Percentiles rank a stretch among this genome's conserved stretches.
Evolutionary conservation across 1,140 invertebrate species (phyloP).

Genomic region (Solenopsis fugax): DNA sequence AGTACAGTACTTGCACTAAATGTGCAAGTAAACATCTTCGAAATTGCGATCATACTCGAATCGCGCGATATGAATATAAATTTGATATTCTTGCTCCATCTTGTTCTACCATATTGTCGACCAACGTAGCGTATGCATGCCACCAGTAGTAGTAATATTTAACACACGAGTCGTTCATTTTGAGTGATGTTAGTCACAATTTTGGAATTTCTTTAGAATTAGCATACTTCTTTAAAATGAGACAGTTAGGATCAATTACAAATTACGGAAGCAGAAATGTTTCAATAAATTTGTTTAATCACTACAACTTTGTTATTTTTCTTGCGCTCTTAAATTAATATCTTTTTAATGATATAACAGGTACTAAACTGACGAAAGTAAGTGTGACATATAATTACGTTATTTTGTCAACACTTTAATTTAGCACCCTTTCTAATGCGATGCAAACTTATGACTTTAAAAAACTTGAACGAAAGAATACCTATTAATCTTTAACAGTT

Average conservation of each 20-base stretch:
- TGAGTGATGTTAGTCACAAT: constrained; percentile 23
- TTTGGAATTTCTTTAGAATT: background rate
- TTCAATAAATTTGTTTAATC: background rate
- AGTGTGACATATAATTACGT: background rate
- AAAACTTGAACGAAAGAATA: background rate
- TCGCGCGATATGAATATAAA: constrained; percentile 33
- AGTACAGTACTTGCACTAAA: constrained; percentile 5
- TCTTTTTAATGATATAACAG: background rate
- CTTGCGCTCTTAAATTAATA: background rate
- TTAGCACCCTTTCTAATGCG: background rate
- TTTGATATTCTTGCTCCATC: constrained; percentile 77
- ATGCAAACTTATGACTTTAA: background rate
- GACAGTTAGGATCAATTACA: background rate
- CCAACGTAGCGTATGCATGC: constrained; percentile 66
- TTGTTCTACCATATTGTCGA: constrained; percentile 56
- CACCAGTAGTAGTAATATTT: constrained; percentile 60
- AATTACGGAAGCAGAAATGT: background rate
- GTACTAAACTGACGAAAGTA: background rate
- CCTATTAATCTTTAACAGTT: background rate
- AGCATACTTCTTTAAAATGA: background rate
- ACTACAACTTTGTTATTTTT: background rate
- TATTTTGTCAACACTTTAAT: background rate
- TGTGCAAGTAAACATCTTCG: constrained; percentile 26
- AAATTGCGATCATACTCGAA: background rate
- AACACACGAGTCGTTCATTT: constrained; percentile 42